A percentile compares a stretch with the other conserved stretches of the same genome.
These are phyloP conservation scores for Butastur rufipennis DNA, from an alignment of 2,113 vertebrate species.

Conservation along the genomic window DNA sequence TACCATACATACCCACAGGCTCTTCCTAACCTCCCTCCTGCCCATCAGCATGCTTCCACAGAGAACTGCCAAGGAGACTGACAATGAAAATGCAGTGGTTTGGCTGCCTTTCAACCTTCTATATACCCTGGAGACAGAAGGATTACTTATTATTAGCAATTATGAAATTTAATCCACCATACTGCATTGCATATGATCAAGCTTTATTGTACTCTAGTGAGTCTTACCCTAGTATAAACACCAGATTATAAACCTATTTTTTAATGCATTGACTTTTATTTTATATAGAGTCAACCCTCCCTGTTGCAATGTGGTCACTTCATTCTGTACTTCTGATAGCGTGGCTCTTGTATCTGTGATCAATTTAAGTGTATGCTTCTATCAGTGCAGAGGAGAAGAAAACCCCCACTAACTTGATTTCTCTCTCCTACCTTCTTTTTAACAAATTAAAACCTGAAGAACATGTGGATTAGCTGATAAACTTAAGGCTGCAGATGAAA, in stretches of 20 bases:
- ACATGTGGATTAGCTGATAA: background rate
- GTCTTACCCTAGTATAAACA: background rate
- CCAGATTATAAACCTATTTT: background rate
- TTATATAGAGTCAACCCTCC: background rate
- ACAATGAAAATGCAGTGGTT: constrained; percentile 18
- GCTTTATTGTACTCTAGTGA: constrained; percentile 18
- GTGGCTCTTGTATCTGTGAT: background rate
- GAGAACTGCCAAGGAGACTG: background rate
- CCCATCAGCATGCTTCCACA: constrained; percentile 6
- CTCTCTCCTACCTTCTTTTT: background rate
- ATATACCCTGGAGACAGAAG: background rate
- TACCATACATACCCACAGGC: background rate
- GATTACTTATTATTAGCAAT: constrained; percentile 58
- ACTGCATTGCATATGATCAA: constrained; percentile 14
- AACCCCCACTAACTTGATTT: background rate
- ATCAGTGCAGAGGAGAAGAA: background rate
- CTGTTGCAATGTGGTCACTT: background rate
- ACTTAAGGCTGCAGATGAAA: background rate
- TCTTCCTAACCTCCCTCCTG: background rate
- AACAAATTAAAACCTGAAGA: constrained; percentile 8
- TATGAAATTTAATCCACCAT: constrained; percentile 38
- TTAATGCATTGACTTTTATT: background rate
- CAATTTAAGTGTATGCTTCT: background rate
- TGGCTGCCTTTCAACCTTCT: constrained; percentile 40
- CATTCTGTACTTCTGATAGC: background rate